These are phyloP conservation scores for Entomobrya multifasciata DNA, from an alignment of 2,888 invertebrate genomes.

Conservation along the genomic window DNA sequence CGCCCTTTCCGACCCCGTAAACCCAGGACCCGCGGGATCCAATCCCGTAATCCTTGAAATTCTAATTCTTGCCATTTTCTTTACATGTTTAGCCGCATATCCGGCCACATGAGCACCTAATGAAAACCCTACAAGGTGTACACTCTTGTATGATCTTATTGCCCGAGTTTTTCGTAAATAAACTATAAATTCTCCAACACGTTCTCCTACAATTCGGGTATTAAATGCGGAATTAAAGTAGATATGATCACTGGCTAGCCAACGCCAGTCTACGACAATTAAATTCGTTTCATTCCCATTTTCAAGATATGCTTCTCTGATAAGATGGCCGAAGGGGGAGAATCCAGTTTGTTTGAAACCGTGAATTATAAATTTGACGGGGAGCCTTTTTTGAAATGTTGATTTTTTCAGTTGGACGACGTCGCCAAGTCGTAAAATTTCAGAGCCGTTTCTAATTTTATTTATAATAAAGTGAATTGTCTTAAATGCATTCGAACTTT, in stretches of 20 bases:
- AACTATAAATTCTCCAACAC: constrained; percentile 75
- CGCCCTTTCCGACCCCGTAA: constrained; percentile 82
- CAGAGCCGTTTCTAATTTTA: constrained; percentile 75
- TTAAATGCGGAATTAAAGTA: constrained; percentile 76
- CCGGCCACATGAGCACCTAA: constrained; percentile 76
- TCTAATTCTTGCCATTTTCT: constrained; percentile 49
- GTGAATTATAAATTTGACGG: constrained; percentile 77
- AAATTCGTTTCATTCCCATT: constrained; percentile 75
- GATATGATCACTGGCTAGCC: constrained; percentile 71
- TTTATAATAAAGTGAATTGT: too few relatives aligned
- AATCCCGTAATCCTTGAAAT: constrained; percentile 80
- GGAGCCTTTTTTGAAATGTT: constrained; percentile 40
- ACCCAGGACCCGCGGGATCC: constrained; percentile 87
- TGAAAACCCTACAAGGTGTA: constrained; percentile 76
- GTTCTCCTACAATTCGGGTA: constrained; percentile 73
- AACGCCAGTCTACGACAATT: constrained; percentile 77
- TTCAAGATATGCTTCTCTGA: constrained; percentile 72
- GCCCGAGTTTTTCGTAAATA: constrained; percentile 65
- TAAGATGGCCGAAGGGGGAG: constrained; percentile 70
- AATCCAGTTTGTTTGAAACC: constrained; percentile 75
- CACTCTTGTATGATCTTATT: constrained; percentile 60
- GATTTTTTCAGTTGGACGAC: constrained; percentile 52
- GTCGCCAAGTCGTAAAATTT: constrained; percentile 62
- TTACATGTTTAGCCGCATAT: constrained; percentile 72
- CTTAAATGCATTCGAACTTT: not conserved